phyloP scores from a whole-genome alignment of 2,113 vertebrate genomes.

The Gallinago media region DNA sequence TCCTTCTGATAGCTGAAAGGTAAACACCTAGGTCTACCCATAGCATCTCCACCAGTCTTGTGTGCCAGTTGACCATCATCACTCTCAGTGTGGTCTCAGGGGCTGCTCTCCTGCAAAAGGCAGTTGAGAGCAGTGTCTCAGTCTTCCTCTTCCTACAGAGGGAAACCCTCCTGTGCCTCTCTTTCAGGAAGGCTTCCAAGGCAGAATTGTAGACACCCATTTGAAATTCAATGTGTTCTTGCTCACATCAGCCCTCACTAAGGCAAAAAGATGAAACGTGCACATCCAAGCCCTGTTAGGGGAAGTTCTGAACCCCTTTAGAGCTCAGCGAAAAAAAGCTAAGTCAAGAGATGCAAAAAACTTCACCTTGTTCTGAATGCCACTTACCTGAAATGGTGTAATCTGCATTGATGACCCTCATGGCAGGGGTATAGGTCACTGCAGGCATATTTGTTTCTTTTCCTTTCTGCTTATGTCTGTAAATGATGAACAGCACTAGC shows the following conservation, averaged over 20 bases:
- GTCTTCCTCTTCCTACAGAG: neutral
- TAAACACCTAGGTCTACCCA: neutral
- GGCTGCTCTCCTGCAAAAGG: neutral
- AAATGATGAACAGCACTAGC: conserved; percentile 91
- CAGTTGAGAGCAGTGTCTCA: neutral
- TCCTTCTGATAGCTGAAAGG: neutral
- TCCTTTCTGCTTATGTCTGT: conserved; percentile 92
- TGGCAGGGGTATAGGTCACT: conserved; percentile 91
- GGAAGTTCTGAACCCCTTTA: neutral
- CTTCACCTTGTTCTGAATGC: neutral
- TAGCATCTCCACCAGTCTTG: accelerated
- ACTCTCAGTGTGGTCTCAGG: neutral
- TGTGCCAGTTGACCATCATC: neutral
- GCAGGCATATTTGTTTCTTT: conserved; percentile 91
- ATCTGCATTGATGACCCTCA: conserved; percentile 87
- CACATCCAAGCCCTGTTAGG: neutral
- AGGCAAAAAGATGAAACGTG: neutral
- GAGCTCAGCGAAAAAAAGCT: neutral
- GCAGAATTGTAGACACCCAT: neutral
- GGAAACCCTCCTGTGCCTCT: neutral
- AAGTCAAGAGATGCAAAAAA: neutral
- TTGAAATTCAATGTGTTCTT: neutral
- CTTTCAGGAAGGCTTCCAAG: neutral
- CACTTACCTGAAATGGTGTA: conserved; percentile 84
- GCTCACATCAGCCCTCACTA: neutral